Percentiles rank a stretch among this genome's conserved stretches.
Conservation (phyloP, 2,113 vertebrate species). For the Sceloporus tristichus region DNA sequence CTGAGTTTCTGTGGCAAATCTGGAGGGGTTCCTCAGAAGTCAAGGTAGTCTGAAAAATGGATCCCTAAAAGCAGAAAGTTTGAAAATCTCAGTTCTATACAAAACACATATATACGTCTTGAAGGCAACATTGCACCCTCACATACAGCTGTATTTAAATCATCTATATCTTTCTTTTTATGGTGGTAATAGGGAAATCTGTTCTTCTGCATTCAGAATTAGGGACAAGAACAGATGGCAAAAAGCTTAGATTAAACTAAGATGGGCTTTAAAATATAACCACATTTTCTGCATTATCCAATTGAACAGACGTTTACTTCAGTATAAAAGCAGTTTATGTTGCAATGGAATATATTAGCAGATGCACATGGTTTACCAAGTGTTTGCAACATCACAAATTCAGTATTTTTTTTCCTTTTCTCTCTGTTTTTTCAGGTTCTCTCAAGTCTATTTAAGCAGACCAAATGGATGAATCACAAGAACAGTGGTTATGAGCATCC, state of each 20-base stretch:
- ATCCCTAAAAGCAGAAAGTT: background rate
- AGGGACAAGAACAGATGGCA: conserved; percentile 58
- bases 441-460: background rate
- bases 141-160: conserved; percentile 58
- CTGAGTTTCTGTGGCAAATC: background rate
- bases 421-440: background rate
- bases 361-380: conserved; percentile 34
- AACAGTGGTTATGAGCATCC: background rate
- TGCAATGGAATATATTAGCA: conserved; percentile 46
- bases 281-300: conserved; percentile 52
- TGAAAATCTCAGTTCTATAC: conserved; percentile 4
- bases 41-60: background rate
- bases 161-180: conserved; percentile 66
- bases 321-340: conserved; percentile 59
- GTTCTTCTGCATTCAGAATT: conserved; percentile 54
- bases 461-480: background rate
- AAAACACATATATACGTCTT: conserved; percentile 24
- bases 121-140: conserved; percentile 33
- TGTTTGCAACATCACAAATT: conserved; percentile 31
- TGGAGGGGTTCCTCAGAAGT: background rate
- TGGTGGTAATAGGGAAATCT: conserved; percentile 46
- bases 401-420: accelerated
- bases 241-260: conserved; percentile 65
- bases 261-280: conserved; percentile 69
- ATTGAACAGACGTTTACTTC: conserved; percentile 59